Evolutionary conservation across 2,888 invertebrate species (phyloP).

Genomic region (Pomacea canaliculata): DNA sequence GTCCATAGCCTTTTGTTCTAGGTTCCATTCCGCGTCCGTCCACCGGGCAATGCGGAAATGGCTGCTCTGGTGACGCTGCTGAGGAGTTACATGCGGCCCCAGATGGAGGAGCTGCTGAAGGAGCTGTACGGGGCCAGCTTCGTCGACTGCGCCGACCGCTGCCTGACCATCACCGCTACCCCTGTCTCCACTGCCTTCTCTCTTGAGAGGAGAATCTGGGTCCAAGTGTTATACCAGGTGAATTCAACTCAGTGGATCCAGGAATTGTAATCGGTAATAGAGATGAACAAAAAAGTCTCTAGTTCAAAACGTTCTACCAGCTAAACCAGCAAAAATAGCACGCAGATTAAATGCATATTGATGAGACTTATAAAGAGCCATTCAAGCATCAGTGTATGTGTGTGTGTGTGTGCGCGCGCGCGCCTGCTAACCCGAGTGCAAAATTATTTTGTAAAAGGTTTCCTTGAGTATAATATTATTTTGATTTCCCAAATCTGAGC

Average conservation of each 20-base stretch:
- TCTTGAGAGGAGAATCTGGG: conserved; percentile 47
- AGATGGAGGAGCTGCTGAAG: conserved; percentile 43
- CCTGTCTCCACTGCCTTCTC: conserved; percentile 55
- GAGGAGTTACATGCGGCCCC: conserved; percentile 37
- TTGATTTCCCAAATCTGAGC: too few relatives aligned
- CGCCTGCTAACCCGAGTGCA: too few relatives aligned
- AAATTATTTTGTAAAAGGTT: too few relatives aligned
- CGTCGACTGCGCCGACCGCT: conserved; percentile 45
- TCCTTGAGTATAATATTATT: too few relatives aligned
- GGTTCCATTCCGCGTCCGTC: conserved; percentile 52
- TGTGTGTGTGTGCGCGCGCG: too few relatives aligned
- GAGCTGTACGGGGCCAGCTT: conserved; percentile 55
- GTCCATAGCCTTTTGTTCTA: conserved; percentile 27
- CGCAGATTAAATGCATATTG: too few relatives aligned
- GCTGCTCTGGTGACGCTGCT: conserved; percentile 45
- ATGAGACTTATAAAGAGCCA: too few relatives aligned
- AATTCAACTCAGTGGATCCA: not conserved
- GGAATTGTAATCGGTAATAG: too few relatives aligned
- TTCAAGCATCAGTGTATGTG: too few relatives aligned
- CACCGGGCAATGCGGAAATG: conserved; percentile 53
- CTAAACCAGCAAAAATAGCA: too few relatives aligned
- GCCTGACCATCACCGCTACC: conserved; percentile 52
- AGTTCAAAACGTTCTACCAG: too few relatives aligned
- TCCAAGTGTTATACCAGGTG: conserved; percentile 29
- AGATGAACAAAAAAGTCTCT: too few relatives aligned